Percentiles rank a stretch among this genome's conserved stretches.
phyloP scores from a whole-genome alignment of 2,797 vertebrate genomes.

The Trematomus bernacchii region DNA sequence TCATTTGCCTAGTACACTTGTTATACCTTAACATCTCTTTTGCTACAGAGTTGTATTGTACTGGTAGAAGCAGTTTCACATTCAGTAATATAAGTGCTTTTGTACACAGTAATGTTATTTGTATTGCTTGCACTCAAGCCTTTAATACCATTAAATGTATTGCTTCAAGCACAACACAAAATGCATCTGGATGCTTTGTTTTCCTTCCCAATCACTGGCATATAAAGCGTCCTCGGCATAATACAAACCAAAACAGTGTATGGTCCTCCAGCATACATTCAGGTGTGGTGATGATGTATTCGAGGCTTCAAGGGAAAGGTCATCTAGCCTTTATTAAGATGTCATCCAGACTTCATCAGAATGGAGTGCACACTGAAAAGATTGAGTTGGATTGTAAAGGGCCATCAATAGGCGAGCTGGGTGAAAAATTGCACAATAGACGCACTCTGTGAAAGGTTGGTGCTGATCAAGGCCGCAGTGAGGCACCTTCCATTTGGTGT shows the following conservation, averaged over 20 bases:
- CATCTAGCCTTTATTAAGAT: constrained; percentile 61
- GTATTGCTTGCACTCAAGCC: constrained; percentile 11
- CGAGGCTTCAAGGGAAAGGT: constrained; percentile 51
- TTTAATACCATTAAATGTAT: neutral
- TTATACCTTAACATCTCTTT: too few species aligned
- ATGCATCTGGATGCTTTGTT: neutral
- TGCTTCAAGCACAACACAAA: neutral
- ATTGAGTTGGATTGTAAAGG: constrained; percentile 3
- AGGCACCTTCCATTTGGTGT: constrained; percentile 29
- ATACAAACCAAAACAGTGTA: constrained; percentile 2
- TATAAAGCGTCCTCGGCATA: constrained; percentile 27
- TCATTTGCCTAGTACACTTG: too few species aligned
- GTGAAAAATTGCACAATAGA: constrained; percentile 48
- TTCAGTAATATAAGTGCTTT: constrained; percentile 3
- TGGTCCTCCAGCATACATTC: neutral
- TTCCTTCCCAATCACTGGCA: constrained; percentile 21
- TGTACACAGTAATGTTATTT: constrained; percentile 19
- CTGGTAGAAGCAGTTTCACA: neutral
- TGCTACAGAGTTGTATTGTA: neutral
- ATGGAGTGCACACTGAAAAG: constrained; percentile 52
- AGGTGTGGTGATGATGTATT: constrained; percentile 39
- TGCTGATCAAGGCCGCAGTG: constrained; percentile 24
- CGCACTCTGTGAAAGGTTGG: constrained; percentile 30
- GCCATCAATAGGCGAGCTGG: constrained; percentile 23
- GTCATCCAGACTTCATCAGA: constrained; percentile 63